phyloP scores from a whole-genome alignment of 2,888 invertebrate genomes.

The Hedya salicella region DNA sequence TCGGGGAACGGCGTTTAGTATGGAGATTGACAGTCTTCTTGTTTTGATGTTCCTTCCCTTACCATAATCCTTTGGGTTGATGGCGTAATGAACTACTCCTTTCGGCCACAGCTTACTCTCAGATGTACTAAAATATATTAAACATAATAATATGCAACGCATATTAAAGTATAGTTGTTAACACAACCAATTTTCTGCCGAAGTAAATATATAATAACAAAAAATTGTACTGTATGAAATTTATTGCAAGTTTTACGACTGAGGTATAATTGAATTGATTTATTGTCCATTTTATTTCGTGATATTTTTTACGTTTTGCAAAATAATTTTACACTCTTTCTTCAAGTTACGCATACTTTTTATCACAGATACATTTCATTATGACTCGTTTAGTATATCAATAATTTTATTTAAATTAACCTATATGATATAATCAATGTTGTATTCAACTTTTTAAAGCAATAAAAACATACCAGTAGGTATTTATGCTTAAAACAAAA shows the following conservation, averaged over 20 bases:
- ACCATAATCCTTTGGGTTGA: constrained; percentile 73
- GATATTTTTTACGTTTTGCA: neutral
- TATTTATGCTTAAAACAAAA: too few relatives aligned
- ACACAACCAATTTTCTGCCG: neutral
- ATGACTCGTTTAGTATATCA: too few relatives aligned
- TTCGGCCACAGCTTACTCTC: constrained; percentile 60
- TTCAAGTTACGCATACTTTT: too few relatives aligned
- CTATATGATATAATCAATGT: too few relatives aligned
- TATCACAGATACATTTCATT: too few relatives aligned
- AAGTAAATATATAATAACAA: neutral
- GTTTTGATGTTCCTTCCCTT: too few relatives aligned
- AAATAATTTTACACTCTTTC: neutral
- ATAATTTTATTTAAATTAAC: too few relatives aligned
- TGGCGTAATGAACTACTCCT: constrained; percentile 69
- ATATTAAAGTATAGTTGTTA: neutral
- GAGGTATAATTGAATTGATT: constrained; percentile 7
- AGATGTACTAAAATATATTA: constrained; percentile 39
- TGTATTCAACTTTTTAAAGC: too few relatives aligned
- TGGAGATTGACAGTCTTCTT: too few relatives aligned
- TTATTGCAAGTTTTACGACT: constrained; percentile 14
- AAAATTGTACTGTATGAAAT: neutral
- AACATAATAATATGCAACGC: constrained; percentile 32
- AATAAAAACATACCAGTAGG: too few relatives aligned
- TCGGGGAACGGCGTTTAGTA: too few relatives aligned
- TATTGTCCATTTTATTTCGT: neutral